Base-by-base conservation (phyloP, 2,888 invertebrate species). In the Trichacis sp. region DNA sequence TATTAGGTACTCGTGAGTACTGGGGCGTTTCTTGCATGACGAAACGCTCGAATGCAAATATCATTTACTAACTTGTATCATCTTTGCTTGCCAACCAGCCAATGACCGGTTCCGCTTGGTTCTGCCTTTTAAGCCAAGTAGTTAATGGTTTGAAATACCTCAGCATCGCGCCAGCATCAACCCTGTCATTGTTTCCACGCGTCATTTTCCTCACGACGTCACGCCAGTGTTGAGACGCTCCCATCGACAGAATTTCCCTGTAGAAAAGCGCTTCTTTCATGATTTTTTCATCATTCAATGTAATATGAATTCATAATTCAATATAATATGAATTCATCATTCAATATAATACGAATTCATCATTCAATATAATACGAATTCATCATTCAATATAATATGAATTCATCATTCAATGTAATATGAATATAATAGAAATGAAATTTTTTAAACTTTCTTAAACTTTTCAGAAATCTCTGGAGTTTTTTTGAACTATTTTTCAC, bases 61-160 rank as follows among this genome's bases (percentile, higher is more conserved):
- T 43, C n/a, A 40, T 33, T 36, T 54, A 68, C 64, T 52, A 79
- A 42, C 89, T 89, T 38, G 90, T 88, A 75, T 93, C 92, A 58
- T 91, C 88, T 65, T 87, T 87, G 77, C 87, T 90, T 0, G 90
- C 88, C 65, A 87, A 90, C 94, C 94, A 95, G 0, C 93, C 93
- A 12, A 92, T 89, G 0, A 92, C 86, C 1, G 88, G 87, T 73
- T 92, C 92, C 68, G 90, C 89, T 29, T 90, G 86, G 75, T 94
- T 93, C 77, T 93, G 91, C 1, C 91, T 88, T 53, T 90, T 88
- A 0, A 96, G 87, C 93, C 94, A 96, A 0, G 90, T 85, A 64
- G 89, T 87, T 12, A 96, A 84, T 0, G 95, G 96, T 66, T 91
- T 87, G 84, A 95, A 96, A 80, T 95, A 96, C 81, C 91, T 90